Percentiles rank a stretch among this genome's conserved stretches.
These are phyloP conservation scores for Pangasius krempfi DNA, from an alignment of 2,797 vertebrate species.

Conservation along the genomic window DNA sequence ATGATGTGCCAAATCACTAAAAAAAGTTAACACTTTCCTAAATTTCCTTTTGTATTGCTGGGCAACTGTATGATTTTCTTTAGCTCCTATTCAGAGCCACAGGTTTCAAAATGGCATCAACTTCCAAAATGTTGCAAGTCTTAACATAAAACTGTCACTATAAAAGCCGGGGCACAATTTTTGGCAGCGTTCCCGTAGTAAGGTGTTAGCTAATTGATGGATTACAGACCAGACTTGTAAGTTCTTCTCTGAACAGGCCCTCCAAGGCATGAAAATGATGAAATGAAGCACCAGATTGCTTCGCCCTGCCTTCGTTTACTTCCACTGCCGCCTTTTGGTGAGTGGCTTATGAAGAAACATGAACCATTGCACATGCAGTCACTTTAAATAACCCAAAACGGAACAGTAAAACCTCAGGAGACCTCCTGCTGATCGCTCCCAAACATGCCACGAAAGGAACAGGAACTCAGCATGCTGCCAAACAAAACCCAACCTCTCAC, in stretches of 20 bases:
- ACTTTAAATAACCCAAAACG: constrained; percentile 48
- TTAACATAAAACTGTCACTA: neutral
- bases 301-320: neutral
- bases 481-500: constrained; percentile 34
- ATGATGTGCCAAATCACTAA: neutral
- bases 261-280: constrained; percentile 19
- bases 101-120: neutral
- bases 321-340: constrained; percentile 1
- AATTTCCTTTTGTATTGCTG: constrained; percentile 6
- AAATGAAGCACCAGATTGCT: constrained; percentile 3
- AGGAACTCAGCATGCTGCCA: constrained; percentile 39
- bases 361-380: constrained; percentile 30
- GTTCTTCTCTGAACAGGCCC: constrained; percentile 17
- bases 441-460: constrained; percentile 30
- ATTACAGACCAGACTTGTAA: constrained; percentile 34
- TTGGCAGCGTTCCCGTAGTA: constrained; percentile 9
- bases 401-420: constrained; percentile 38
- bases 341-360: constrained; percentile 22
- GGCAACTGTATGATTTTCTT: constrained; percentile 7
- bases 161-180: neutral
- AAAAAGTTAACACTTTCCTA: neutral
- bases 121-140: constrained; percentile 5
- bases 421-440: constrained; percentile 24
- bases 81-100: neutral
- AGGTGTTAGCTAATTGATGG: constrained; percentile 47